These are phyloP conservation scores for Pipistrellus nathusii DNA, from an alignment of 2,797 vertebrate genomes.

Conservation along the genomic window DNA sequence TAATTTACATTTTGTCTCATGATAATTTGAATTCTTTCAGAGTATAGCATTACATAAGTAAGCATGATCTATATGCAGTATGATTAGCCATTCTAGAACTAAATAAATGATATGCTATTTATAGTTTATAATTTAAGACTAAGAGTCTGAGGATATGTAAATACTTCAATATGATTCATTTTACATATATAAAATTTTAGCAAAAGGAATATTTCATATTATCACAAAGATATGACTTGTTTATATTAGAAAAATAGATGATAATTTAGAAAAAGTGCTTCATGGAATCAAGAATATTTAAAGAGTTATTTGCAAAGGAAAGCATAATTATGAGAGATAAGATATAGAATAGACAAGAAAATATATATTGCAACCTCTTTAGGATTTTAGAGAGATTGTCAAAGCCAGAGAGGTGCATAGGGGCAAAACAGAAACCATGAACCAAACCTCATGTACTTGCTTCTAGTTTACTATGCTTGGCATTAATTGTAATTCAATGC, in stretches of 20 bases:
- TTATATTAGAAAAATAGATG: slow-evolving; percentile 19
- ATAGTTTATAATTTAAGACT: not conserved
- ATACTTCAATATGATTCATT: not conserved
- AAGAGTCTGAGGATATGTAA: not conserved
- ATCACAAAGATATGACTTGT: not conserved
- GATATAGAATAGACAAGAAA: not conserved
- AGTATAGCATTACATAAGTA: not conserved
- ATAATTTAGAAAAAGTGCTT: slow-evolving; percentile 10
- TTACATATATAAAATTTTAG: not conserved
- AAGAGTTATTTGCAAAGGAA: not conserved
- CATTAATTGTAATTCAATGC: not conserved
- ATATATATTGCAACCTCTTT: not conserved
- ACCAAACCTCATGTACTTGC: not conserved
- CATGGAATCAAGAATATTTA: not conserved
- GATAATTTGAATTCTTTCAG: not conserved
- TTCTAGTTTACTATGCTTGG: not conserved
- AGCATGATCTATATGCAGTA: not conserved
- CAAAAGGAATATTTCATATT: not conserved
- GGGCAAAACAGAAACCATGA: not conserved
- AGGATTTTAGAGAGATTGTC: not conserved
- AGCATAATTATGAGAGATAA: not conserved
- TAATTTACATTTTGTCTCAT: not conserved
- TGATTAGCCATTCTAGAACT: not conserved
- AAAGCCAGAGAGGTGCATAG: not conserved
- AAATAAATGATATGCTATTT: not conserved